Evolutionary conservation across 2,888 invertebrate genomes (phyloP), one percentile per base, ranked within the genome.

Genomic region (Nycteola revayana): DNA sequence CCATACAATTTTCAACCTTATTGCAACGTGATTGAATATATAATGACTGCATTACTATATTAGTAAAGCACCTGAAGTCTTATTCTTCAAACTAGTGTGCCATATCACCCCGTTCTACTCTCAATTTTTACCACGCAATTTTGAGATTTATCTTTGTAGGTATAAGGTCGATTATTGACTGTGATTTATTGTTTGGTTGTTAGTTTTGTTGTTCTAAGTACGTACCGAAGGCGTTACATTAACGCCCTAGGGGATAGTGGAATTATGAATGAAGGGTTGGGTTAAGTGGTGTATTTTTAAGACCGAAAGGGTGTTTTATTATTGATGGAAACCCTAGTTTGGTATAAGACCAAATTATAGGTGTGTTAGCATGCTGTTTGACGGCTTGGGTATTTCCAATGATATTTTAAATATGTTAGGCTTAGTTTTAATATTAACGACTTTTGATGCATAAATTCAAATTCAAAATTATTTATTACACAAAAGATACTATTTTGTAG

Each of bases 161-260:
- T 0, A 34, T 72, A 69, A 32, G 42, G 66, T 60, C 35, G 3
- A 21, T 42, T 53, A 64, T 72, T 17, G 6, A 8, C 36, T 9
- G 1, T 53, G 63, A 62, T 65, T 68, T 75, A 68, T 66, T 70
- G 72, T 69, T 66, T 61, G 75, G 76, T 81, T 80, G 75, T 75
- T 72, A 60, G 72, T 69, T 66, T 61, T 75, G 77, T 81, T 81
- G 75, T 75, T 72, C 59, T 66, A 72, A 76, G 75, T 75, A 73
- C 63, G 75, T 63, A 61, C 67, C 66, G 66, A 72, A 88, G 87
- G 87, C 87, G 87, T 86, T 84, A 87, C 84, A 84, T 85, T 88
- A 72, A 69, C 86, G 80, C 86, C 83, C 74, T 73, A 54, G 56
- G 72, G 80, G 77, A 74, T 76, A 75, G 74, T 73, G 57, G 80